These are phyloP conservation scores for Galeopsomyia nigrocyanea DNA, from an alignment of 2,888 invertebrate genomes.

Conservation along the genomic window DNA sequence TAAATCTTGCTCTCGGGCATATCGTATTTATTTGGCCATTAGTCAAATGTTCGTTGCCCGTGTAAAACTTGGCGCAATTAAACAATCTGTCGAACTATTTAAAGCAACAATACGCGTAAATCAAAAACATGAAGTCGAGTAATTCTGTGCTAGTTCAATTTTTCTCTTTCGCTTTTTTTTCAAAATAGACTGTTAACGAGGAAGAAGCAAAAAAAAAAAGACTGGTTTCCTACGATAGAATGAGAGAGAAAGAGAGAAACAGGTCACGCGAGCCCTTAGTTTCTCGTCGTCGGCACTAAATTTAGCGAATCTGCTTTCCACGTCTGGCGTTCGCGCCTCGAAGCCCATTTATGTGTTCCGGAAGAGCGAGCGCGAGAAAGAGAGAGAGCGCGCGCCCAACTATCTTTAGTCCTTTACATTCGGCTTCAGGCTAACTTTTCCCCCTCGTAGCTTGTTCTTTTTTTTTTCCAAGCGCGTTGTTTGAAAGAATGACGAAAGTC, in stretches of 20 bases:
- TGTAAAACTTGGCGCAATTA: too few species aligned
- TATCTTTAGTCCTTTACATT: constrained; percentile 51
- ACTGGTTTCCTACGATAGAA: too few species aligned
- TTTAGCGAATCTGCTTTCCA: constrained; percentile 54
- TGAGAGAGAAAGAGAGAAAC: constrained; percentile 33
- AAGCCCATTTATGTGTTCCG: constrained; percentile 51
- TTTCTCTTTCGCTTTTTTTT: too few species aligned
- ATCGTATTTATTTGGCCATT: constrained; percentile 7
- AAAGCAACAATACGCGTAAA: too few species aligned
- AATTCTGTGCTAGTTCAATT: too few species aligned
- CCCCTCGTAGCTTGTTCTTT: too few species aligned
- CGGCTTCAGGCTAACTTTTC: not conserved
- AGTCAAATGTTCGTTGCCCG: constrained; percentile 4
- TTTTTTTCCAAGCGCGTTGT: too few species aligned
- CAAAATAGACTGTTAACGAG: too few species aligned
- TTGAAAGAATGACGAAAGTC: too few species aligned
- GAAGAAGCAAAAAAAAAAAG: too few species aligned
- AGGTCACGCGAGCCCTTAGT: constrained; percentile 50
- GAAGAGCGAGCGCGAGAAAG: constrained; percentile 27
- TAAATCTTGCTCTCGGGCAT: constrained; percentile 2
- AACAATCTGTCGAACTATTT: too few species aligned
- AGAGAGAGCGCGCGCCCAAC: constrained; percentile 33
- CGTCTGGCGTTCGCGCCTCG: constrained; percentile 44
- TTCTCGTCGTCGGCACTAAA: constrained; percentile 55
- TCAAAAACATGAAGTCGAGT: too few species aligned